Evolutionary conservation across 1,140 invertebrate species (phyloP), one percentile per base, ranked within the genome.

Genomic region (Helicoverpa zea): DNA sequence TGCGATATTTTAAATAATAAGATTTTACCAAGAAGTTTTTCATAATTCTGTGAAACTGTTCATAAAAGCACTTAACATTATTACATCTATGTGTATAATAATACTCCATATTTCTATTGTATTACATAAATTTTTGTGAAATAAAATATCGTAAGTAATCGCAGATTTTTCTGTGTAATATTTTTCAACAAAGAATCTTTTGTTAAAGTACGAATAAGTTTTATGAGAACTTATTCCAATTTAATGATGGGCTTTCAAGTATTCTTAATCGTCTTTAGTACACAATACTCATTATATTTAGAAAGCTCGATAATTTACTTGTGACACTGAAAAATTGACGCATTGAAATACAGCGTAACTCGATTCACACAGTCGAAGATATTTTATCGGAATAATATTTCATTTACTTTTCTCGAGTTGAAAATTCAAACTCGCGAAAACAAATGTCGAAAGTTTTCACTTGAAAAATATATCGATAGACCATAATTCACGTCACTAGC

Each of bases 391-490:
- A 72, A 47, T 54, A 43, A 72, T 72, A 72, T 72, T 72, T 72
- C 68, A 72, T 52, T 52, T 68, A 68, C n/a, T 68, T 68, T 63
- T 66, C 35, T 9, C 5, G 9, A 43, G 35, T 43, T 43, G 5
- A 9, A 23, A 43, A 43, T 43, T 68, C 64, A 49, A 68, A 16
- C 49, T 68, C 16, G 52, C 49, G 49, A 72, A 72, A 72, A 72
- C 68, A 72, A 72, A 72, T 72, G 68, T 72, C 49, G 16, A 72
- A 72, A 72, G 18, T 72, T 72, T 52, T 30, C 12, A 23, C 16
- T 49, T 68, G 43, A 52, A 66, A 75, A 73, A 56, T 72, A 56
- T 72, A 72, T 84, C 77, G 75, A 81, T 63, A 75, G 23, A 63
- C 63, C 35, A 63, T 56, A 76, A 63, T 52, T 68, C 43, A 66